Evolutionary conservation across 2,113 vertebrate genomes (phyloP).

Genomic region (Melospiza melodia): DNA sequence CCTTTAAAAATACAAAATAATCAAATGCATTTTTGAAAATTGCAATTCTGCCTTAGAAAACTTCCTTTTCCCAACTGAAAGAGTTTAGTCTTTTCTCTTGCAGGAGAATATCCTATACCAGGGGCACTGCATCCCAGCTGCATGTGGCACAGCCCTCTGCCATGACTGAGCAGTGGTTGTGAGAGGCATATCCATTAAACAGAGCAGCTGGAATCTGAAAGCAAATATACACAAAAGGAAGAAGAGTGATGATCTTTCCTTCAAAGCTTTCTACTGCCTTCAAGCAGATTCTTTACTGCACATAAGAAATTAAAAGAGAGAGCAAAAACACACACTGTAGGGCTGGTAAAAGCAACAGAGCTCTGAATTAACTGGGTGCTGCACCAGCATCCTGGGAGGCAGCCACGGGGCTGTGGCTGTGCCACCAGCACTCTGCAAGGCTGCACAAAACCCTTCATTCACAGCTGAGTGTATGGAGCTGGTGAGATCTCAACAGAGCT

Average conservation of each 20-base stretch:
- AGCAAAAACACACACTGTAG: background rate
- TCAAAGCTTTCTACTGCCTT: background rate
- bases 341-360: background rate
- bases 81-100: background rate
- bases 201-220: background rate
- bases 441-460: background rate
- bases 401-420: background rate
- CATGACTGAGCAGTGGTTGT: accelerated
- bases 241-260: background rate
- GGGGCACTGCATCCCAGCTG: background rate
- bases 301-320: background rate
- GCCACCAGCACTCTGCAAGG: background rate
- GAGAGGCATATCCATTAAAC: background rate
- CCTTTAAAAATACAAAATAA: background rate
- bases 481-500: background rate
- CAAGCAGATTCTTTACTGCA: background rate
- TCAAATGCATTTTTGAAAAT: background rate
- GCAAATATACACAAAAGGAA: background rate
- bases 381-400: background rate
- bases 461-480: background rate
- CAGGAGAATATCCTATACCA: background rate
- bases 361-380: background rate
- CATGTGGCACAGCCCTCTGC: background rate
- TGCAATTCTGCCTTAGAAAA: background rate
- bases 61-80: background rate